Evolutionary conservation across 2,797 vertebrate species (phyloP).

Genomic region (Yasuhikotakia modesta): DNA sequence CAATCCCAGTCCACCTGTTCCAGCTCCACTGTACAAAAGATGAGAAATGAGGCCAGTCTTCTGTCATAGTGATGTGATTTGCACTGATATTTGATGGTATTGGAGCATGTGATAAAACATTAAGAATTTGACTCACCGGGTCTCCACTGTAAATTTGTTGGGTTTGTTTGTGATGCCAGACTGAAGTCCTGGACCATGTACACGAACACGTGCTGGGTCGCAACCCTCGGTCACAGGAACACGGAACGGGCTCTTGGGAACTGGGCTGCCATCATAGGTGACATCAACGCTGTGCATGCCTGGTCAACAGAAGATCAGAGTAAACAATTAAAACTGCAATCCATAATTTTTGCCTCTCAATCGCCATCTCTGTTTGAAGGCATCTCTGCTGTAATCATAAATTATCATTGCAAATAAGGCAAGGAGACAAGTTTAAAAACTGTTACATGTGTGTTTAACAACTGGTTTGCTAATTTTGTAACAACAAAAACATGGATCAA

Average conservation of each 20-base stretch:
- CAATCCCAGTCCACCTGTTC: slow-evolving; percentile 88
- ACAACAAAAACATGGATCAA: too few relatives aligned
- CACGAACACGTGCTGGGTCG: slow-evolving; percentile 85
- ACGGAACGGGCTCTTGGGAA: slow-evolving; percentile 88
- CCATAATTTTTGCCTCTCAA: too few relatives aligned
- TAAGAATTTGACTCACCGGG: slow-evolving; percentile 76
- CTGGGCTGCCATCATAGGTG: slow-evolving; percentile 81
- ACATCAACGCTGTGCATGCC: slow-evolving; percentile 88
- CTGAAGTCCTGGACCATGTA: slow-evolving; percentile 90
- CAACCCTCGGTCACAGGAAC: slow-evolving; percentile 89
- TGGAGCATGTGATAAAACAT: background rate
- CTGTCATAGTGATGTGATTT: background rate
- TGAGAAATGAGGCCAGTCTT: background rate
- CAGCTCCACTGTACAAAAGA: slow-evolving; percentile 81
- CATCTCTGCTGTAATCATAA: too few relatives aligned
- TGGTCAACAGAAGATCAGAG: slow-evolving; percentile 54
- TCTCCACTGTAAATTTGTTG: slow-evolving; percentile 94
- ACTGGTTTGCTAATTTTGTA: too few relatives aligned
- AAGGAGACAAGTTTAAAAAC: too few relatives aligned
- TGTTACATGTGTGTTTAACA: too few relatives aligned
- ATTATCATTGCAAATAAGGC: too few relatives aligned
- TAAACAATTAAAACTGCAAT: background rate
- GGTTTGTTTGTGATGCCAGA: slow-evolving; percentile 90
- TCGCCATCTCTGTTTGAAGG: too few relatives aligned
- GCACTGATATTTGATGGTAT: background rate